Evolutionary conservation across 1,140 invertebrate genomes (phyloP).

Genomic region (Aphaenogaster floridana): DNA sequence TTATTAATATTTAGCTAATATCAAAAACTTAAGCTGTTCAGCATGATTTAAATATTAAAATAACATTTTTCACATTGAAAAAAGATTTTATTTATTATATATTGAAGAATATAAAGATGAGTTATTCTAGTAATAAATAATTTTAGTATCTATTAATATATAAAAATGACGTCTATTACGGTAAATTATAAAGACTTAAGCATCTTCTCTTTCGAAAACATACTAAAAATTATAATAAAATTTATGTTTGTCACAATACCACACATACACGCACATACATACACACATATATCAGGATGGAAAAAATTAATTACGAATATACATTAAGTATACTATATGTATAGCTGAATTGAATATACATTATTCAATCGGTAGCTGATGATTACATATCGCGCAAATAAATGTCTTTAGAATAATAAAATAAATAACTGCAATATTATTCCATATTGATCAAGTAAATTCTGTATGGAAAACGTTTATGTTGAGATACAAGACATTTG

Average conservation of each 20-base stretch:
- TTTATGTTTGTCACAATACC: no score
- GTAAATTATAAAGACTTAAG: background rate
- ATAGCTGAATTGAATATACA: no score
- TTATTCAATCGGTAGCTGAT: no score
- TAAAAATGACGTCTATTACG: background rate
- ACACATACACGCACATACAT: no score
- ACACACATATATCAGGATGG: background rate
- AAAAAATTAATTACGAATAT: no score
- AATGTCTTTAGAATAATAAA: no score
- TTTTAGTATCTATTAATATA: background rate
- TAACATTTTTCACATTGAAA: background rate
- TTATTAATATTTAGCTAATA: no score
- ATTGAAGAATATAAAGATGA: background rate
- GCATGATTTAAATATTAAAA: no score
- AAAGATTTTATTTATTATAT: background rate
- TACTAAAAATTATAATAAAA: background rate
- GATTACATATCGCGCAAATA: no score
- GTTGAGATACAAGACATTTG: background rate
- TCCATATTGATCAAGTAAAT: background rate
- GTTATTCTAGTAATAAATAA: background rate
- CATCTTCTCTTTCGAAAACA: background rate
- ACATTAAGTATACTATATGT: no score
- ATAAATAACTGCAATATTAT: background rate
- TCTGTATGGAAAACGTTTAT: background rate
- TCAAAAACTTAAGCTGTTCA: no score